Evolutionary conservation across 2,797 vertebrate genomes (phyloP), one percentile per base, ranked within the genome.

Genomic region (Enteromius paludinosus): DNA sequence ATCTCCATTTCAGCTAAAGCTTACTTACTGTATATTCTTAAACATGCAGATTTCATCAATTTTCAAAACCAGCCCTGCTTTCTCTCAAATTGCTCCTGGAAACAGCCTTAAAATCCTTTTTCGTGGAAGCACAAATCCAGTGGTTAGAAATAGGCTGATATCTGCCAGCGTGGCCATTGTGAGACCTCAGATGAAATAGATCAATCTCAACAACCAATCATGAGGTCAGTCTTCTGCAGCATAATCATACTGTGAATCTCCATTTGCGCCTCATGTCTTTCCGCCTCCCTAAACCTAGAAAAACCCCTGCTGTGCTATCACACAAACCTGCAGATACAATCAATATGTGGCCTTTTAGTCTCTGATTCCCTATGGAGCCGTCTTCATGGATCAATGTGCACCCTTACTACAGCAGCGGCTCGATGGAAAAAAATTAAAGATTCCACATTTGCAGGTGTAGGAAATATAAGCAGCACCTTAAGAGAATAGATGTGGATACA

Each of bases 291-390:
- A 56, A 82, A 76, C 59, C 73, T 56, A 17, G 77, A 76, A 81
- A 23, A 23, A 11, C 66, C 68, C 73, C 77, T 54, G 59, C 79
- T 80, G 59, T 68, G 66, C 82, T 80, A 77, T 77, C 73, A 59
- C 52, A 82, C 64, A 68, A 69, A 76, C 72, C 49, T 82, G 49
- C 64, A 76, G 23, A 76, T 82, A n/a, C 25, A 70, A 59, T 77
- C 81, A 77, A 77, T 77, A 69, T 83, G 15, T 70, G 81, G 20
- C 81, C 73, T 76, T 69, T 70, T 65, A 82, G 49, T 33, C 73
- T 77, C 20, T 83, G 33, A 66, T 75, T 75, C 71, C 47, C 45
- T 18, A 17, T 56, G 23, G 73, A 49, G 41, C 6, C 35, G 73
- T 28, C 69, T 77, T 77, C n/a, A 49, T 59, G 38, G 38, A 83